Percentiles rank a stretch among this genome's conserved stretches.
phyloP scores from a whole-genome alignment of 2,888 invertebrate species.

The Microplitis deprimator region DNA sequence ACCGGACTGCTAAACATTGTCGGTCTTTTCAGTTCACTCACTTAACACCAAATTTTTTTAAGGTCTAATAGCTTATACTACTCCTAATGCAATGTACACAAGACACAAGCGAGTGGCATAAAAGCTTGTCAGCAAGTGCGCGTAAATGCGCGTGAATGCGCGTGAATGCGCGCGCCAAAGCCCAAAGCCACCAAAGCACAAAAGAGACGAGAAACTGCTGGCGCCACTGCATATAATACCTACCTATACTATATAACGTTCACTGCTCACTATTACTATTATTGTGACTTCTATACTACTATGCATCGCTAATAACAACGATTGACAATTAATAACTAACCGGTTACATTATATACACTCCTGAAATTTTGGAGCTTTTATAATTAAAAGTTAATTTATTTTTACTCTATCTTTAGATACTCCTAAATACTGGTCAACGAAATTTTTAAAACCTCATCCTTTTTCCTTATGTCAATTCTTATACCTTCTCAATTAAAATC shows the following conservation, averaged over 20 bases:
- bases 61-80: neutral
- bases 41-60: neutral
- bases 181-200: neutral
- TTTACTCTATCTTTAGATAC: no score
- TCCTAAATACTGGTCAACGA: no score
- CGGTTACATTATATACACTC: no score
- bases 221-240: conserved; percentile 2
- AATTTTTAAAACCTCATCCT: no score
- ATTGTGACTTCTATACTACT: no score
- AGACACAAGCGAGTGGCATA: neutral
- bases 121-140: neutral
- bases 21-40: conserved; percentile 1
- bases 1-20: neutral
- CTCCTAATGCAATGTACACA: no score
- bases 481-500: no score
- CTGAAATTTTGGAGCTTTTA: no score
- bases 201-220: conserved; percentile 28
- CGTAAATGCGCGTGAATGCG: neutral
- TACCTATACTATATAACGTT: neutral
- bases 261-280: neutral
- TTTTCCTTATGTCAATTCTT: no score
- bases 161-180: neutral
- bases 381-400: no score
- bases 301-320: no score
- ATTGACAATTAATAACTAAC: no score